Conservation (phyloP, 2,888 invertebrate species). For the Drosophila anceps region DNA sequence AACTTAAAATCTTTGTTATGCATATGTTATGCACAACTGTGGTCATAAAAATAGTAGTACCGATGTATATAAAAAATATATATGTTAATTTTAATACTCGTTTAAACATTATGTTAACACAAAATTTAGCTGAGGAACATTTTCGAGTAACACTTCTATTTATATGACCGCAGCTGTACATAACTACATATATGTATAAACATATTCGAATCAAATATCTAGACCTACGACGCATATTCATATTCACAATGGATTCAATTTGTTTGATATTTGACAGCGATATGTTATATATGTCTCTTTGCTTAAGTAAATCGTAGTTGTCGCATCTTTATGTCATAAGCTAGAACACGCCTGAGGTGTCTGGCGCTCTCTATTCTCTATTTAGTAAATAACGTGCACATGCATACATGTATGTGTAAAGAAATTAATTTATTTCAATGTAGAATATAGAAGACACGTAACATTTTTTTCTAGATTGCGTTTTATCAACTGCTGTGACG, state of each 20-base stretch:
- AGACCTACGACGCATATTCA: neutral
- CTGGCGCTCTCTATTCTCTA: neutral
- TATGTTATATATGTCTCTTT: neutral
- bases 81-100: no score
- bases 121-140: no score
- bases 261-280: neutral
- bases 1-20: no score
- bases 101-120: no score
- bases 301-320: neutral
- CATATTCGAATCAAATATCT: no score
- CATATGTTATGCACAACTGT: no score
- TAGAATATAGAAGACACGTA: constrained; percentile 5
- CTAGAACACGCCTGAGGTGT: neutral
- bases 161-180: no score
- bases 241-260: neutral
- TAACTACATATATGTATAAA: no score
- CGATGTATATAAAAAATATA: no score
- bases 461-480: constrained; percentile 5
- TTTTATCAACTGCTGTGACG: constrained; percentile 5
- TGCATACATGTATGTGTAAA: no score
- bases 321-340: neutral
- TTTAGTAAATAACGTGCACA: neutral
- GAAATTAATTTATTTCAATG: neutral
- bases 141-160: no score
- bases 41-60: no score